Base-by-base conservation (phyloP, 2,797 vertebrate genomes). In the Emydoidea blandingii region DNA sequence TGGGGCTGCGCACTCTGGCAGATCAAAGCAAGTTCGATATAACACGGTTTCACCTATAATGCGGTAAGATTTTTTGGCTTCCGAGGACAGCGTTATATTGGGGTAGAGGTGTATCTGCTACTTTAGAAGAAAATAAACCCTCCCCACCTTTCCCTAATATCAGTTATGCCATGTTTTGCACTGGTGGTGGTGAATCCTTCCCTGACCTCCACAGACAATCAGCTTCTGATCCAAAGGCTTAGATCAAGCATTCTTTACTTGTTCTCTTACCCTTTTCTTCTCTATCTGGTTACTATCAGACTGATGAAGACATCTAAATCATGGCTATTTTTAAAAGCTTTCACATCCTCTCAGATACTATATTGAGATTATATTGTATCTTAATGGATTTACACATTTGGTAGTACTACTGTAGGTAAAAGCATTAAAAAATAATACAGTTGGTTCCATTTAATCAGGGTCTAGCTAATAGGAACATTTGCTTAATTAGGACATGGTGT, bases 341-440 rank as follows among this genome's bases (percentile, higher is more conserved):
- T 86, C 56, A 23, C 41, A 47, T 10, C 7, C 93, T 82, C 23
- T 86, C 41, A 81, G 82, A 44, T 21, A 84, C 6, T 86, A 19
- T 34, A 27, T 74, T 83, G 65, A 41, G 19, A 37, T 62, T 62
- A 31, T 21, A 72, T 41, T 72, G 19, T 86, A 80, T 34, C 68
- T 76, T 62, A 18, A 85, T 93, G 78, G 6, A 79, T 74, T 85
- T 93, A 19, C 31, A 8, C 44, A 8, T 57, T 83, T 53, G 79
- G 4, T 11, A 88, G 31, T 68, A 83, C 16, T 27, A 83, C 7
- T 16, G 79, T 62, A 79, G 76, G 1, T 62, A 31, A 47, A 92
- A 87, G 47, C 14, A 59, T 59, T 59, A 65, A 44, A 37, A 62
- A 72, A 76, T 27, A 59, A 8, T 0, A 0, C 68, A 0, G 0